Percentiles rank a stretch among this genome's conserved stretches.
These are phyloP conservation scores for Troides oblongomaculatus DNA, from an alignment of 2,888 invertebrate species.

Conservation along the genomic window DNA sequence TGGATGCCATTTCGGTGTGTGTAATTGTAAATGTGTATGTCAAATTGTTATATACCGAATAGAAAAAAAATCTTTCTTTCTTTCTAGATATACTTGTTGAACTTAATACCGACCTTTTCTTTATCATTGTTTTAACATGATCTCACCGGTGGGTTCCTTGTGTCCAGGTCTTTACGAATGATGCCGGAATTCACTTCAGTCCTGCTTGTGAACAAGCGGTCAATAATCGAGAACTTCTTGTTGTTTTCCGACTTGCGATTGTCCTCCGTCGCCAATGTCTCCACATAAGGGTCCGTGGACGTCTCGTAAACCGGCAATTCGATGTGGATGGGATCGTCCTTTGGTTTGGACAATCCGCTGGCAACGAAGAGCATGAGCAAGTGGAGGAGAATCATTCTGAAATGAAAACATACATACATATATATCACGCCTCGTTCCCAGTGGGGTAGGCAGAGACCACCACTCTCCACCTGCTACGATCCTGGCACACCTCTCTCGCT, in stretches of 20 bases:
- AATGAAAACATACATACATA: not conserved
- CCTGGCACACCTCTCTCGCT: no score
- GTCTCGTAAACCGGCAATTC: conserved; percentile 66
- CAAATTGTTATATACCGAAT: no score
- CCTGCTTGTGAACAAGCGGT: conserved; percentile 49
- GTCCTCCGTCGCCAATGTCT: conserved; percentile 51
- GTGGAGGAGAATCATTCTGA: not conserved
- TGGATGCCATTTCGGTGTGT: no score
- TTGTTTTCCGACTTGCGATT: conserved; percentile 47
- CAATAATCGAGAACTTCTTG: conserved; percentile 39
- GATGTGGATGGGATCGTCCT: conserved; percentile 60
- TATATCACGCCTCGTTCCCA: no score
- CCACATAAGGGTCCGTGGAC: conserved; percentile 38
- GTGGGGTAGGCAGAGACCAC: no score
- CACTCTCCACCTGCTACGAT: no score
- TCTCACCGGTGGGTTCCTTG: not conserved
- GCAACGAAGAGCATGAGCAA: conserved; percentile 39
- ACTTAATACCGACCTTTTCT: no score
- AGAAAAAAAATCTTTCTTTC: no score
- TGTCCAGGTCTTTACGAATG: not conserved
- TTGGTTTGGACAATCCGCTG: conserved; percentile 52
- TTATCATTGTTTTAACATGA: no score
- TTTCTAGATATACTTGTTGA: no score
- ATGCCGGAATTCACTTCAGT: conserved; percentile 35
- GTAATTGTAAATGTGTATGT: no score